phyloP scores from a whole-genome alignment of 2,797 vertebrate species.

The Rhynchotus rufescens region DNA sequence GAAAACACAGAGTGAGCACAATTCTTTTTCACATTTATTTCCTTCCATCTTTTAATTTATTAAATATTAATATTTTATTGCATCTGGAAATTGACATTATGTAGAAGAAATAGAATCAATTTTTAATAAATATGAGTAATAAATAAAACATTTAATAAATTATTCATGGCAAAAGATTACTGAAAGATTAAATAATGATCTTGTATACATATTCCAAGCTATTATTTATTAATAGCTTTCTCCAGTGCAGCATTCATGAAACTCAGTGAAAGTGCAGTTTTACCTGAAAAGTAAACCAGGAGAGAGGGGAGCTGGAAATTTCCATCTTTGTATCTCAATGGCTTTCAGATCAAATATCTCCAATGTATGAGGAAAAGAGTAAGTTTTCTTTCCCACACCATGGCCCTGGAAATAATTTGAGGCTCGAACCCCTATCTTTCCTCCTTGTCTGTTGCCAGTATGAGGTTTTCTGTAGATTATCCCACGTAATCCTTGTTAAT shows the following conservation, averaged over 20 bases:
- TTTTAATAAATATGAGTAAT: slow-evolving; percentile 82
- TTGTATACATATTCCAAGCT: slow-evolving; percentile 77
- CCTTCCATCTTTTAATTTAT: slow-evolving; percentile 54
- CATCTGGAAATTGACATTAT: slow-evolving; percentile 53
- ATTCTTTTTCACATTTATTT: neutral
- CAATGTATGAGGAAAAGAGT: neutral
- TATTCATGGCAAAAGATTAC: slow-evolving; percentile 81
- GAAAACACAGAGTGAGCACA: neutral
- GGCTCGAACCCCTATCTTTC: neutral
- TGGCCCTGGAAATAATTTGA: neutral
- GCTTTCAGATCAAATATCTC: neutral
- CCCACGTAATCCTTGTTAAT: neutral
- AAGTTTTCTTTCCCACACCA: neutral
- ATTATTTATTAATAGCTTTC: slow-evolving; percentile 78
- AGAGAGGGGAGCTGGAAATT: neutral
- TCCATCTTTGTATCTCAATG: neutral
- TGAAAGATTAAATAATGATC: slow-evolving; percentile 85
- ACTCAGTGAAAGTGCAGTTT: neutral
- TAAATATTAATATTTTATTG: slow-evolving; percentile 66
- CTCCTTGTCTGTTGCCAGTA: neutral
- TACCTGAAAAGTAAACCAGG: slow-evolving; percentile 14
- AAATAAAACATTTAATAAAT: slow-evolving; percentile 85
- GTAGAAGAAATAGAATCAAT: slow-evolving; percentile 80
- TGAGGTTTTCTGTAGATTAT: neutral
- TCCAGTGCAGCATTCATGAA: slow-evolving; percentile 52